Evolutionary conservation across 2,888 invertebrate species (phyloP).

Genomic region (Agrilus cyanescens): DNA sequence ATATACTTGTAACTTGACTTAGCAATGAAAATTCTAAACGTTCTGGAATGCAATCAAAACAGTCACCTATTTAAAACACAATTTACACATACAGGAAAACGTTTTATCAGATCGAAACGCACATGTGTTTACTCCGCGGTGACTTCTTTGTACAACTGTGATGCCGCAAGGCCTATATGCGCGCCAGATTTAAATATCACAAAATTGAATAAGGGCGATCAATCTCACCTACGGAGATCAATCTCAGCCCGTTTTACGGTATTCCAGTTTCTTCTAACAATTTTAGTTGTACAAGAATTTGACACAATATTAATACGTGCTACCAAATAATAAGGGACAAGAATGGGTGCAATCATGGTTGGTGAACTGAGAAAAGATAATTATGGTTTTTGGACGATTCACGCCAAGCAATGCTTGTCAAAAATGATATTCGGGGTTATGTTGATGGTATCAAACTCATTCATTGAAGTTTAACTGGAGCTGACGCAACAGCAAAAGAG

Average conservation of each 20-base stretch:
- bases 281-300: too few relatives aligned
- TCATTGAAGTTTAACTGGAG: too few relatives aligned
- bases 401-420: too few relatives aligned
- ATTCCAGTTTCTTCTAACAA: too few relatives aligned
- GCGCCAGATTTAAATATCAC: slow-evolving; percentile 1
- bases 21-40: background rate
- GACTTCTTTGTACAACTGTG: background rate
- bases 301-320: too few relatives aligned
- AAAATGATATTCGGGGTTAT: too few relatives aligned
- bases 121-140: background rate
- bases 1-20: background rate
- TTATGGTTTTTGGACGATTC: too few relatives aligned
- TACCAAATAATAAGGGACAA: too few relatives aligned
- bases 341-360: too few relatives aligned
- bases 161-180: background rate
- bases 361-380: too few relatives aligned
- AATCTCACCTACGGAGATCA: background rate
- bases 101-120: background rate
- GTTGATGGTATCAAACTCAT: too few relatives aligned
- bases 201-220: background rate
- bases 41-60: background rate
- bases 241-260: background rate
- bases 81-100: background rate
- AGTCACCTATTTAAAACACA: background rate
- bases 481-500: too few relatives aligned